These are phyloP conservation scores for Corydoras maculifer DNA, from an alignment of 2,113 vertebrate genomes.

Conservation along the genomic window DNA sequence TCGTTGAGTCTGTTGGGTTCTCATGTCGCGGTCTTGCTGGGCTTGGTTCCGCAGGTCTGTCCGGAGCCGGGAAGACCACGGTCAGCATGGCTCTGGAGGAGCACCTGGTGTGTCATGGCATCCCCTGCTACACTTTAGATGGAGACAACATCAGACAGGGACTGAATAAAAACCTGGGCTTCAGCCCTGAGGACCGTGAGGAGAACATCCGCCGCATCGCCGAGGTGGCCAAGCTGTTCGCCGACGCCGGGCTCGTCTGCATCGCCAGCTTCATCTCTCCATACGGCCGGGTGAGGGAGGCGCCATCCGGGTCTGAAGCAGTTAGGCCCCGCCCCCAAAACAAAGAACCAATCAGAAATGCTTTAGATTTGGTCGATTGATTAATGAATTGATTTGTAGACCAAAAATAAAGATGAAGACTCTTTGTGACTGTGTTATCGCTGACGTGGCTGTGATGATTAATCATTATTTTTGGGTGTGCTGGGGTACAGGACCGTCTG, in stretches of 20 bases:
- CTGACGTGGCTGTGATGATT: background rate
- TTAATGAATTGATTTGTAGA: too few relatives aligned
- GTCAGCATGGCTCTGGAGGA: conserved; percentile 98
- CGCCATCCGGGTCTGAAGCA: too few relatives aligned
- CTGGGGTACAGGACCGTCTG: conserved; percentile 77
- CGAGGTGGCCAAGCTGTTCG: conserved; percentile 93
- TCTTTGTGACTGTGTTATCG: background rate
- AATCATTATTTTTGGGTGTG: background rate
- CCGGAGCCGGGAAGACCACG: conserved; percentile 94
- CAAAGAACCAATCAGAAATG: too few relatives aligned
- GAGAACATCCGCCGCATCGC: conserved; percentile 96
- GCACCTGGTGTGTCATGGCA: conserved; percentile 92
- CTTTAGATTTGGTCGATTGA: too few relatives aligned
- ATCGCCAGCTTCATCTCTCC: conserved; percentile 97
- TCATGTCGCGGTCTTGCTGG: too few relatives aligned
- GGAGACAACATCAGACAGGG: conserved; percentile 97
- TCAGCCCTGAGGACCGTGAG: conserved; percentile 90
- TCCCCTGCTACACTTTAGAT: conserved; percentile 93
- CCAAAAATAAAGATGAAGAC: too few relatives aligned
- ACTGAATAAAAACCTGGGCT: conserved; percentile 94
- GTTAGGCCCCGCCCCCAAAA: too few relatives aligned
- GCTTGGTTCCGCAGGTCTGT: conserved; percentile 68
- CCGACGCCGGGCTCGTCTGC: conserved; percentile 93
- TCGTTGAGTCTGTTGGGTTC: too few relatives aligned
- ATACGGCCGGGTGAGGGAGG: conserved; percentile 77